These are phyloP conservation scores for Campopleginae sp. DNA, from an alignment of 2,888 invertebrate genomes.

Conservation along the genomic window DNA sequence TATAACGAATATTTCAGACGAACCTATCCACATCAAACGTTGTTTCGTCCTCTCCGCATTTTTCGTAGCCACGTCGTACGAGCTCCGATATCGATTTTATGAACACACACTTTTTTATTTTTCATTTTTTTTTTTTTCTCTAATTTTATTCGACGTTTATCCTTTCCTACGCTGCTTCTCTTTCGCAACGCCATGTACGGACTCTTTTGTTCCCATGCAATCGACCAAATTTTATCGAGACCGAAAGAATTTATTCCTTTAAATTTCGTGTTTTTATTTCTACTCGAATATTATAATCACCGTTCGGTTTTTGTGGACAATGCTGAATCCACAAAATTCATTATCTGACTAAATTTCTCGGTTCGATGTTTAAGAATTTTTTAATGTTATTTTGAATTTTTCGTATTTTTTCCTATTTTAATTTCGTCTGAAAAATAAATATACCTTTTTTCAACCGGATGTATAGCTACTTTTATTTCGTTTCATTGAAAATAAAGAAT, in stretches of 20 bases:
- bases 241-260: neutral
- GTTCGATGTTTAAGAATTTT: neutral
- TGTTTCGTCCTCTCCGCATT: slow-evolving; percentile 23
- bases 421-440: neutral
- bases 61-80: slow-evolving; percentile 34
- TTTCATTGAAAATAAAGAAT: neutral
- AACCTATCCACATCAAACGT: slow-evolving; percentile 33
- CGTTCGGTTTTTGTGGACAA: neutral
- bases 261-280: neutral
- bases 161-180: neutral
- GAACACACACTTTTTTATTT: slow-evolving; percentile 24
- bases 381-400: neutral
- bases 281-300: neutral
- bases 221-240: neutral
- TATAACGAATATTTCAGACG: slow-evolving; percentile 32
- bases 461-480: neutral
- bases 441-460: neutral
- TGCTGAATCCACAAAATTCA: neutral
- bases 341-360: neutral
- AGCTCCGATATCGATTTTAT: slow-evolving; percentile 44
- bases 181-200: neutral
- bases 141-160: neutral
- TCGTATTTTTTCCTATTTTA: neutral
- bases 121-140: slow-evolving; percentile 34
- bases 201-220: neutral